Evolutionary conservation across 1,140 invertebrate genomes (phyloP), one percentile per base, ranked within the genome.

Genomic region (Spodoptera litura): DNA sequence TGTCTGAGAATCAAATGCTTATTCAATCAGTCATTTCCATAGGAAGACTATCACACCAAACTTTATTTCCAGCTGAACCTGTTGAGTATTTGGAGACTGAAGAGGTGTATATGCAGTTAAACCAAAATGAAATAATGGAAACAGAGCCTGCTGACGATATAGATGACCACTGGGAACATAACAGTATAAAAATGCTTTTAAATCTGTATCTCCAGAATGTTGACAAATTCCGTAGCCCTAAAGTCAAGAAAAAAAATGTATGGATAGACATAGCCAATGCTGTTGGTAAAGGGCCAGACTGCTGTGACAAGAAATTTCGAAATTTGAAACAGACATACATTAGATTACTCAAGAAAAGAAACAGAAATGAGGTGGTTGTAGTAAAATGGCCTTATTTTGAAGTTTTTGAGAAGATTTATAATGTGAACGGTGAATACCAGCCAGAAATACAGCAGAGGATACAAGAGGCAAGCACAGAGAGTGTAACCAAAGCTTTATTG

Each of bases 301-400:
- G 87, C 61, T 94, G 92, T 85, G 92, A 94, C 76, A 94, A 93
- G 80, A 94, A 94, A 80, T 93, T 93, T 81, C 87, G 93, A 78
- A 94, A 93, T 84, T 79, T 94, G 52, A 94, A 93, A 80, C 88
- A 90, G 81, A 94, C 92, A 20, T 94, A 94, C 35, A 82, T 94
- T 62, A 88, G 92, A 73, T 80, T 93, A 51, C 59, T 94, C 3
- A 90, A 91, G 73, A 93, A 91, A 75, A 92, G 89, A 79, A 92
- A 87, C 56, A 85, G 79, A 55, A 88, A 82, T 84, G 88, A 87
- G 38, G 56, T 85, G 2, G 80, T 86, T 38, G 81, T 81, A 35
- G 87, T 92, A 5, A 93, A 91, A 82, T 94, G 93, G 93, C 90
- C 91, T 66, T 94, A 91, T 78, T 94, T 93, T 88, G 85, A 91